A percentile compares a stretch with the other conserved stretches of the same genome.
These are phyloP conservation scores for Leistus spinibarbis DNA, from an alignment of 2,888 invertebrate genomes.

Conservation along the genomic window DNA sequence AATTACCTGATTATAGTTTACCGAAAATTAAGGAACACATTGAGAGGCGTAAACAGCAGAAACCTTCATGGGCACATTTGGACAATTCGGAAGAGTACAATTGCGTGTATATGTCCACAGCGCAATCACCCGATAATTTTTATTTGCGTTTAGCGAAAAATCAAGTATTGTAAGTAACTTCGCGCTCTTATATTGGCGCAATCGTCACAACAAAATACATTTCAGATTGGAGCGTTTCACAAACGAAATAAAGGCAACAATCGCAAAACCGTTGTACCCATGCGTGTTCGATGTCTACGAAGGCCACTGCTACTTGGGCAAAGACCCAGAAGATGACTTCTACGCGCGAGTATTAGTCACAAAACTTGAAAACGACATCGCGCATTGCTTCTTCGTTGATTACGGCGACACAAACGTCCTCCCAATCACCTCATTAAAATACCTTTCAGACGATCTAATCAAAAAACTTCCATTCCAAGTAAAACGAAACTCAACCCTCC, in stretches of 20 bases:
- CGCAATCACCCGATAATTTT: constrained; percentile 58
- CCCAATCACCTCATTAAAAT: constrained; percentile 54
- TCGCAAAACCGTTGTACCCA: constrained; percentile 14
- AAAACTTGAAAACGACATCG: constrained; percentile 52
- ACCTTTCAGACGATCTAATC: constrained; percentile 61
- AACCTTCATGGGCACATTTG: constrained; percentile 65
- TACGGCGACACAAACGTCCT: constrained; percentile 64
- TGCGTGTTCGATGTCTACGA: constrained; percentile 49
- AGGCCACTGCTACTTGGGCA: constrained; percentile 61
- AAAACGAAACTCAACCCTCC: not conserved
- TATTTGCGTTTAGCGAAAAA: constrained; percentile 61
- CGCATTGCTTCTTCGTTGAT: constrained; percentile 67
- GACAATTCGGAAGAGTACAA: constrained; percentile 54
- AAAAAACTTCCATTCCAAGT: constrained; percentile 62
- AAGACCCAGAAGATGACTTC: constrained; percentile 57
- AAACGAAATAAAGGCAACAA: constrained; percentile 55
- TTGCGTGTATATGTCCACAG: constrained; percentile 58
- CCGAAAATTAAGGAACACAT: not conserved
- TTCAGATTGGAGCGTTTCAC: constrained; percentile 51
- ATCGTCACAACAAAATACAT: not conserved
- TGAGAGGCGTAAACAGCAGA: not conserved
- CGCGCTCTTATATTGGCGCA: not conserved
- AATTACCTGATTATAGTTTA: constrained; percentile 47
- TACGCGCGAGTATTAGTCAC: constrained; percentile 60
- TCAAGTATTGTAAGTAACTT: constrained; percentile 49